Conservation (phyloP, 1,140 invertebrate genomes). For the Heterodera schachtii region DNA sequence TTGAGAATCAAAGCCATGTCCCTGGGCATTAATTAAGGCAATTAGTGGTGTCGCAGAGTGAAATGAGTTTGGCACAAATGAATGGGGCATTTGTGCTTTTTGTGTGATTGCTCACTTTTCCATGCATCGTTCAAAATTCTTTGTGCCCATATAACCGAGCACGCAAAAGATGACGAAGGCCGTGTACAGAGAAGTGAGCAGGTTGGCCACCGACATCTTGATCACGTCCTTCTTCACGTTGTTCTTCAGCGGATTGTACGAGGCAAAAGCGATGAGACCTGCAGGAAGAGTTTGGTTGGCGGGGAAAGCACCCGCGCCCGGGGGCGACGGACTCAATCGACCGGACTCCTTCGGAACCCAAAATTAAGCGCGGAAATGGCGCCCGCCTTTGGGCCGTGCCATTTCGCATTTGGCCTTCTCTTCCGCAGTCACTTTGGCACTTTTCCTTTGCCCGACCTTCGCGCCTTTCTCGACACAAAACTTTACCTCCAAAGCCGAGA, state of each 20-base stretch:
- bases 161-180: constrained; percentile 96
- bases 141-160: constrained; percentile 82
- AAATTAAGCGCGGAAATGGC: neutral
- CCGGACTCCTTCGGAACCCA: neutral
- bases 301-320: neutral
- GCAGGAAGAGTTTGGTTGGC: constrained; percentile 5
- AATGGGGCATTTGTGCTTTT: too few relatives aligned
- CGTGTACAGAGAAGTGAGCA: constrained; percentile 93
- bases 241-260: constrained; percentile 92
- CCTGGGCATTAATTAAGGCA: constrained; percentile 43
- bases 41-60: too few relatives aligned
- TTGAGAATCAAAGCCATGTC: constrained; percentile 55
- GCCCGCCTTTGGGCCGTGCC: neutral
- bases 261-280: constrained; percentile 88
- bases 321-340: neutral
- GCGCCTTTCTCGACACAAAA: constrained; percentile 17
- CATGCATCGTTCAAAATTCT: constrained; percentile 55
- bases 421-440: neutral
- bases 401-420: neutral
- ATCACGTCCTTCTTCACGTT: constrained; percentile 92
- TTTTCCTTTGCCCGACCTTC: neutral
- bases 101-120: constrained; percentile 59
- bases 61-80: too few relatives aligned
- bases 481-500: constrained; percentile 79
- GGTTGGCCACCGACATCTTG: constrained; percentile 89